A percentile compares a stretch with the other conserved stretches of the same genome.
Evolutionary conservation across 2,113 vertebrate genomes (phyloP).

Genomic region (Raja brachyura): DNA sequence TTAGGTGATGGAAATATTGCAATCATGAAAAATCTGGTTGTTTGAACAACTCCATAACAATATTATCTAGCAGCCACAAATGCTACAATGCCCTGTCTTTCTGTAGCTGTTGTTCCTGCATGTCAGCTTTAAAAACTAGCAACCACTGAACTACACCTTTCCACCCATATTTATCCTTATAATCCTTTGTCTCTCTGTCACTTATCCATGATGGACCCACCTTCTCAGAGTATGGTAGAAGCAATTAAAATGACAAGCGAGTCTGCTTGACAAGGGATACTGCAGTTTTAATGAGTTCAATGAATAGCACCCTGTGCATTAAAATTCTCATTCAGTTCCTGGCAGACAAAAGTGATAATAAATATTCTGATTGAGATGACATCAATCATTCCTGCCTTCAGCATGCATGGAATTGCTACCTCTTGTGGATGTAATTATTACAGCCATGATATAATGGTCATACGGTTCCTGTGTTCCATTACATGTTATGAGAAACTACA

Average conservation of each 20-base stretch:
- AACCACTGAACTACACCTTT: neutral
- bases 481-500: neutral
- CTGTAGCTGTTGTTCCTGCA: neutral
- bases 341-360: slow-evolving; percentile 38
- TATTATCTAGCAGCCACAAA: neutral
- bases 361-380: slow-evolving; percentile 29
- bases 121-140: slow-evolving; percentile 4
- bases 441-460: neutral
- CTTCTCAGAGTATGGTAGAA: slow-evolving; percentile 35
- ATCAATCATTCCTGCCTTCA: slow-evolving; percentile 18
- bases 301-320: slow-evolving; percentile 32
- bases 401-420: slow-evolving; percentile 11
- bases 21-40: neutral
- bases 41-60: neutral
- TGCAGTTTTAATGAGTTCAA: slow-evolving; percentile 37
- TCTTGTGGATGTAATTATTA: slow-evolving; percentile 12
- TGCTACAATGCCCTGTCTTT: neutral
- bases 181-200: slow-evolving; percentile 28
- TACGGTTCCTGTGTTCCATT: neutral
- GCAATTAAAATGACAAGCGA: slow-evolving; percentile 37
- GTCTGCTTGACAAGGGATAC: slow-evolving; percentile 32
- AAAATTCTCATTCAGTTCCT: slow-evolving; percentile 34
- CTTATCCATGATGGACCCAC: slow-evolving; percentile 29
- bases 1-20: neutral
- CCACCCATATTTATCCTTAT: neutral